Evolutionary conservation across 2,113 vertebrate species (phyloP), one percentile per base, ranked within the genome.

Genomic region (Lampris megalopsis): DNA sequence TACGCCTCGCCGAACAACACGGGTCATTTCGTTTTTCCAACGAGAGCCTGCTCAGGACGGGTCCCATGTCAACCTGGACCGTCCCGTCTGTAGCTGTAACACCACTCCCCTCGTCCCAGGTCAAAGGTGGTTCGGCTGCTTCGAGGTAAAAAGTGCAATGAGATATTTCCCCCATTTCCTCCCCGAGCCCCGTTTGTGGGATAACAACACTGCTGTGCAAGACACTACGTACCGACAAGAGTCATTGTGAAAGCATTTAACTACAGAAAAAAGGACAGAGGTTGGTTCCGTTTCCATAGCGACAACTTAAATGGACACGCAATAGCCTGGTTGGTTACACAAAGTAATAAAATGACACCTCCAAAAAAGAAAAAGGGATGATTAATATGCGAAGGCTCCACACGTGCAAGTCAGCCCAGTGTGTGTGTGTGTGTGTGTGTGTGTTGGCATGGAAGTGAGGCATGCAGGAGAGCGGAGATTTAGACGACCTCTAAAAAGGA

Each of bases 41-140:
- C 0, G 24, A 24, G 24, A 24, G 24, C 24, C 24, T 0, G 24
- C 24, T 24, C 24, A 24, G 24, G 24, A 24, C 24, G 24, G 1
- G 1, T 45, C 7, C 7, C 56, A 66, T 10, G 6, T 4, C 35
- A 36, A 68, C 5, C 5, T 9, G 0, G 35, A 63, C 4, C 7
- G 36, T 47, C 64, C 63, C 50, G 24, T 24, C 24, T 79, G 84
- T 75, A 82, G 80, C 73, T 60, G 35, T 11, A 38, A 2, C 41
- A n/a, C 6, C 2, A 35, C 24, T 36, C 63, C 47, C 35, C 63
- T 2, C 38, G 37, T 41, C 76, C 49, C 54, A 73, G 57, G 66
- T 9, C 24, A 6, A n/a, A 35, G 11, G 1, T 9, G 4, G 36
- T 83, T 71, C 5, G 6, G 53, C 61, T 82, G 48, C 60, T 54